Conservation (phyloP, 2,888 invertebrate species). For the Phalera bucephala region DNA sequence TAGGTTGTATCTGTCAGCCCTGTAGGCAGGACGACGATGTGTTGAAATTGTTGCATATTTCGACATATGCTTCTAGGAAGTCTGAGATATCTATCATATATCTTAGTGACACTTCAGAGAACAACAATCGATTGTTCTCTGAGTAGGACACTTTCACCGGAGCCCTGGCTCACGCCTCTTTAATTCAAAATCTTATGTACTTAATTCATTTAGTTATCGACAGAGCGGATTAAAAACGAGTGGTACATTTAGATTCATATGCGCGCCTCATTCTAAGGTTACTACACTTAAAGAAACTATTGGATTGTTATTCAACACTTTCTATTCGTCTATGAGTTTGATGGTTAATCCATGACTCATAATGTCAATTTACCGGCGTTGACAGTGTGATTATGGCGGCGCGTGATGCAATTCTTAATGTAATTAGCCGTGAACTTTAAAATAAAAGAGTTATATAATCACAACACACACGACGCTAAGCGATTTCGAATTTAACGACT, state of each 20-base stretch:
- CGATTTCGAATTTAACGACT: constrained; percentile 12
- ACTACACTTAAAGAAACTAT: constrained; percentile 47
- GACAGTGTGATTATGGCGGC: constrained; percentile 20
- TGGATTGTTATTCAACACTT: constrained; percentile 66
- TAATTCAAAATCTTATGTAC: constrained; percentile 56
- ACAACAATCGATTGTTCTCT: constrained; percentile 67
- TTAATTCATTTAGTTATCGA: constrained; percentile 64
- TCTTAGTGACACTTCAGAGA: constrained; percentile 70
- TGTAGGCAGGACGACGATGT: too few species aligned
- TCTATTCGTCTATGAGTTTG: constrained; percentile 52
- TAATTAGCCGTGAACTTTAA: constrained; percentile 41
- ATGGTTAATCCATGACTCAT: constrained; percentile 33
- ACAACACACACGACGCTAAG: constrained; percentile 13
- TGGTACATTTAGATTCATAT: constrained; percentile 58
- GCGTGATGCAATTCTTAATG: constrained; percentile 18
- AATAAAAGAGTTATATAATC: constrained; percentile 28
- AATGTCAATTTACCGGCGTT: constrained; percentile 24
- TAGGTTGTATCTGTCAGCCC: too few species aligned
- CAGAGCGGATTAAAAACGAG: constrained; percentile 57
- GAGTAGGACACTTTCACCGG: constrained; percentile 74
- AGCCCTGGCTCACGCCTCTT: constrained; percentile 56
- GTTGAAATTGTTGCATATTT: constrained; percentile 42
- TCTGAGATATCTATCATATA: constrained; percentile 59
- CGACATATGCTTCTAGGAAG: constrained; percentile 53
- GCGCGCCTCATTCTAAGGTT: constrained; percentile 63